These are phyloP conservation scores for Podarcis cretensis DNA, from an alignment of 2,113 vertebrate species.

Conservation along the genomic window DNA sequence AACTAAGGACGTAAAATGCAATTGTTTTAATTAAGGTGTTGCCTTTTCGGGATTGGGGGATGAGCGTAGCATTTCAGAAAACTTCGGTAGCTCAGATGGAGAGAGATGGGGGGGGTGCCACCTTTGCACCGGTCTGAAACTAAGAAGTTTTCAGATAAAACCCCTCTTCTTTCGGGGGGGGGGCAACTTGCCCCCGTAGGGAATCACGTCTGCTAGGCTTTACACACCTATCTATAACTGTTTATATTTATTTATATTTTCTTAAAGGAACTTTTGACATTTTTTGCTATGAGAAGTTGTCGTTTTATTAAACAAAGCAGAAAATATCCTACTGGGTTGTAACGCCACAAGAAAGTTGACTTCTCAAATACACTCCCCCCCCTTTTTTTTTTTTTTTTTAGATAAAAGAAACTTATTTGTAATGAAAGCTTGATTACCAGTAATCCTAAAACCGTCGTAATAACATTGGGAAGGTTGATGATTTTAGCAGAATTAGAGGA, in stretches of 20 bases:
- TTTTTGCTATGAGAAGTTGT: neutral
- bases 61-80: neutral
- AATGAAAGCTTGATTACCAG: rapidly evolving
- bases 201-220: neutral
- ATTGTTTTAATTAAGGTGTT: neutral
- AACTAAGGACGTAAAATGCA: neutral
- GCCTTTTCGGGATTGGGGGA: neutral
- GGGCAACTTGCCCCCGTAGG: too few species aligned
- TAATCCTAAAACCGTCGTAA: neutral
- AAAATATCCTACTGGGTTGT: neutral
- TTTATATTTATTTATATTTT: neutral
- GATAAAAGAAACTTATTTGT: neutral
- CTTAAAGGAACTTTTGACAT: neutral
- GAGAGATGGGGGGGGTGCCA: neutral
- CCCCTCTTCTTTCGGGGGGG: neutral
- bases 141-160: neutral
- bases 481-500: conserved; percentile 39
- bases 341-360: neutral
- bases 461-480: neutral
- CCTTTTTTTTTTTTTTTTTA: neutral
- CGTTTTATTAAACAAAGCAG: neutral
- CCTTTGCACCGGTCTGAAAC: neutral
- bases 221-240: neutral
- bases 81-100: neutral
- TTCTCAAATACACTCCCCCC: neutral